Evolutionary conservation across 1,140 invertebrate genomes (phyloP), one percentile per base, ranked within the genome.

Genomic region (Uloborus diversus): DNA sequence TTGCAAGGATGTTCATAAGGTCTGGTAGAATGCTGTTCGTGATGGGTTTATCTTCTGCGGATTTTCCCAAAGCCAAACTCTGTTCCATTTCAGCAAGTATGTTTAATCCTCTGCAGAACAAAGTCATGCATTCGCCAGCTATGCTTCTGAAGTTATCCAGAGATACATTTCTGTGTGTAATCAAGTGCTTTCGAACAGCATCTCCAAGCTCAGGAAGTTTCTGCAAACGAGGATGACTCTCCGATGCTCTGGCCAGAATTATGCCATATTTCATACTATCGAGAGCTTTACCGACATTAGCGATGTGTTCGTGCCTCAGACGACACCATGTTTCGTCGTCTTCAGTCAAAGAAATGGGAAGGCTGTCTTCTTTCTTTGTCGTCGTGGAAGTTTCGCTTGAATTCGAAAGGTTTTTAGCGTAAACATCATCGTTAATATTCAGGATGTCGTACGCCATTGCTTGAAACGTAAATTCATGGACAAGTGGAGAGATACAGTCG

Each of bases 401-500:
- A n/a, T n/a, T n/a, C n/a, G n/a, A n/a, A n/a, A n/a, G n/a, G n/a
- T n/a, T n/a, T n/a, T n/a, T n/a, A n/a, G n/a, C n/a, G 37, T 79
- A 79, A 35, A 79, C 59, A 28, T 79, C 37, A 11, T 69, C 76
- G 2, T 57, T n/a, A 7, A 79, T 59, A 23, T 79, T 42, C 51
- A 79, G 35, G 17, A 79, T 4, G 28, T 79, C 76, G 51, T 79
- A 79, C 13, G 53, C 64, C 65, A 69, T 79, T 3, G 76, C 76
- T 32, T 79, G 76, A 35, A 79, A 79, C 25, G 76, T 61, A 23
- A 79, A 69, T 25, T 79, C 76, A 27, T 79, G 76, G 14, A 79
- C 13, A 2, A 79, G 13, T 17, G 76, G 76, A 33, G 64, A 59
- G 23, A 79, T 69, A n/a, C 64, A 62, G 27, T 79, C 76, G 51